These are phyloP conservation scores for Eulemur rubriventer DNA, from an alignment of 2,797 vertebrate species.

Conservation along the genomic window DNA sequence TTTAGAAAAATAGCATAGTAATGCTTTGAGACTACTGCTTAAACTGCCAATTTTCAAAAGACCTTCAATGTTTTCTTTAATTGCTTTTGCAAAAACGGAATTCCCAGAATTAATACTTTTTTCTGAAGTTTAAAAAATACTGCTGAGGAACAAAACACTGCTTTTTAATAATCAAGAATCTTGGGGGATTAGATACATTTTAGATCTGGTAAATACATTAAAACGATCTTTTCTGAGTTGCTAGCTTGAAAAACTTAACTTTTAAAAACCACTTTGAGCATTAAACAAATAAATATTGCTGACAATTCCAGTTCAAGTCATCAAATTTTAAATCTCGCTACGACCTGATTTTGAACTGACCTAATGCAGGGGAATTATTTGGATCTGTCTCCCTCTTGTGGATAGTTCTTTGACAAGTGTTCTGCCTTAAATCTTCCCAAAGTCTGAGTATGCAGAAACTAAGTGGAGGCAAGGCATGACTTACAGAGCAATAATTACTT, in stretches of 20 bases:
- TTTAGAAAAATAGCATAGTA: conserved; percentile 45
- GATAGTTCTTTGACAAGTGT: conserved; percentile 71
- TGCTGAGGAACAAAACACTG: background rate
- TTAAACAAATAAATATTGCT: conserved; percentile 63
- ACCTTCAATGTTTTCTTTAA: conserved; percentile 19
- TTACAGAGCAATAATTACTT: conserved; percentile 1
- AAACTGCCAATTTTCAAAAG: conserved; percentile 51
- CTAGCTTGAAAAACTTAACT: conserved; percentile 49
- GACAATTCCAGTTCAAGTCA: conserved; percentile 68
- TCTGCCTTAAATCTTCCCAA: background rate
- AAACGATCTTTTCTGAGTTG: conserved; percentile 30
- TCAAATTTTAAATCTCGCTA: conserved; percentile 54
- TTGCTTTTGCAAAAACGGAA: conserved; percentile 44
- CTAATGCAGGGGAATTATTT: conserved; percentile 82
- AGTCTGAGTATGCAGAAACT: background rate
- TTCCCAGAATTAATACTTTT: conserved; percentile 39
- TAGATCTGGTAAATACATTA: background rate
- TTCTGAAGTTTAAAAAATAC: conserved; percentile 52
- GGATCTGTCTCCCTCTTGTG: conserved; percentile 91
- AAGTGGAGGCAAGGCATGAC: background rate
- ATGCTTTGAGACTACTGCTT: conserved; percentile 12
- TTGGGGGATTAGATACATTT: background rate
- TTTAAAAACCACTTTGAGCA: conserved; percentile 34
- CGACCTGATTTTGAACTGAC: conserved; percentile 72
- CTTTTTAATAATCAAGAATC: conserved; percentile 38